Conservation (phyloP, 2,888 invertebrate genomes). For the Crocallis elinguaria region DNA sequence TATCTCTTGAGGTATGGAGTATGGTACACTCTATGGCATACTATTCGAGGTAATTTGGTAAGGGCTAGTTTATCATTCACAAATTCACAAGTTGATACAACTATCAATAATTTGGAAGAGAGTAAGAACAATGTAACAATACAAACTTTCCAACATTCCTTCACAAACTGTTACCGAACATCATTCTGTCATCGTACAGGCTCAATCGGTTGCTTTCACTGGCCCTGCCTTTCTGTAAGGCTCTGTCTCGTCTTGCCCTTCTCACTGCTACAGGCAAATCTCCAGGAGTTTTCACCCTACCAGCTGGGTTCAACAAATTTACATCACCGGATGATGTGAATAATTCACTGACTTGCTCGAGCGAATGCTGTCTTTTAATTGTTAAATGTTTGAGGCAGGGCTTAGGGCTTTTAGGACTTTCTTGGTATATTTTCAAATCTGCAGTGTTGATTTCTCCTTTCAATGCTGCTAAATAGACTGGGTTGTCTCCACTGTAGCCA, state of each 20-base stretch:
- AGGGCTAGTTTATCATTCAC: no score
- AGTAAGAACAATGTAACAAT: no score
- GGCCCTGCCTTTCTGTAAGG: constrained; percentile 75
- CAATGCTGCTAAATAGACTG: constrained; percentile 72
- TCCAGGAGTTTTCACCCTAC: constrained; percentile 92
- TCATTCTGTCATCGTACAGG: constrained; percentile 95
- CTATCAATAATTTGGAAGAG: background rate
- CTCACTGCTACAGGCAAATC: constrained; percentile 92
- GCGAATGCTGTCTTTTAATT: constrained; percentile 87
- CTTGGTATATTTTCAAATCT: constrained; percentile 63
- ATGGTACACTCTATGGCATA: no score
- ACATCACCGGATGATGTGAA: constrained; percentile 88
- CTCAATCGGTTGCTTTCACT: constrained; percentile 89
- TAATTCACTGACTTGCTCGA: constrained; percentile 91
- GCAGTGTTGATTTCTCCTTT: constrained; percentile 68
- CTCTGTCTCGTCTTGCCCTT: constrained; percentile 87
- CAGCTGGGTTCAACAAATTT: constrained; percentile 89
- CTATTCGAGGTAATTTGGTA: no score
- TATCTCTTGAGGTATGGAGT: no score
- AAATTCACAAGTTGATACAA: background rate
- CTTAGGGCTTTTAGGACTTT: constrained; percentile 57
- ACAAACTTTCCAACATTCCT: background rate
- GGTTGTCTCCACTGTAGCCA: constrained; percentile 72
- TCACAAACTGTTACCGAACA: constrained; percentile 86
- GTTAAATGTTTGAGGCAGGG: constrained; percentile 62